phyloP scores from a whole-genome alignment of 2,888 invertebrate species.

The Lutraria lutraria region DNA sequence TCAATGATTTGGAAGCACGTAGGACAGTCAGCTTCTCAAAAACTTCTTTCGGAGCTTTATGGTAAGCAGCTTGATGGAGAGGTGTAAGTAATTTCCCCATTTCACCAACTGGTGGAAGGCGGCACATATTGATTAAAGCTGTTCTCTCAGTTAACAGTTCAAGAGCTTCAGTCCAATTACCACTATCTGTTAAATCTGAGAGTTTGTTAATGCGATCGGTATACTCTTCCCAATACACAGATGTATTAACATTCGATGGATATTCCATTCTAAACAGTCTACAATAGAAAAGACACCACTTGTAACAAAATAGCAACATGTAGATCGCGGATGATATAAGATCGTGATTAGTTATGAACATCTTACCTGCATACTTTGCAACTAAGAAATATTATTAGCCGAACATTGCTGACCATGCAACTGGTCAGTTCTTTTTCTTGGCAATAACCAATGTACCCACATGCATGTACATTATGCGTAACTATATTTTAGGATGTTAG shows the following conservation, averaged over 20 bases:
- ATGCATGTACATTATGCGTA: too few species aligned
- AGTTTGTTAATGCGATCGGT: conserved; percentile 6
- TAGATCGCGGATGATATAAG: too few species aligned
- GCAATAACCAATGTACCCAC: too few species aligned
- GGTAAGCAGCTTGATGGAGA: conserved; percentile 55
- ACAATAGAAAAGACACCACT: not conserved
- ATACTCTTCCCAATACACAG: conserved; percentile 17
- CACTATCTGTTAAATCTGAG: conserved; percentile 27
- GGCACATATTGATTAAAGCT: conserved; percentile 36
- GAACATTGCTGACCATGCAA: too few species aligned
- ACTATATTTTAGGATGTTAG: too few species aligned
- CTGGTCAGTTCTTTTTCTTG: too few species aligned
- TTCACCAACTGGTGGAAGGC: conserved; percentile 26
- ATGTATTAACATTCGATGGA: conserved; percentile 39
- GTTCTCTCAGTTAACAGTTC: conserved; percentile 8
- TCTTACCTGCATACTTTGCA: too few species aligned
- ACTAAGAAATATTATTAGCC: too few species aligned
- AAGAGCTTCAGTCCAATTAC: conserved; percentile 40
- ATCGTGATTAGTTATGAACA: too few species aligned
- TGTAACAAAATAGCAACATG: too few species aligned
- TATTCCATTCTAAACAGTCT: conserved; percentile 34
- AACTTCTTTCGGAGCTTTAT: conserved; percentile 50
- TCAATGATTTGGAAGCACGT: conserved; percentile 50
- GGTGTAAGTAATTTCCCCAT: conserved; percentile 51
- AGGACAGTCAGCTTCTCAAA: conserved; percentile 47